Percentiles rank a stretch among this genome's conserved stretches.
phyloP scores from a whole-genome alignment of 2,113 vertebrate genomes.

The Clinocottus analis region DNA sequence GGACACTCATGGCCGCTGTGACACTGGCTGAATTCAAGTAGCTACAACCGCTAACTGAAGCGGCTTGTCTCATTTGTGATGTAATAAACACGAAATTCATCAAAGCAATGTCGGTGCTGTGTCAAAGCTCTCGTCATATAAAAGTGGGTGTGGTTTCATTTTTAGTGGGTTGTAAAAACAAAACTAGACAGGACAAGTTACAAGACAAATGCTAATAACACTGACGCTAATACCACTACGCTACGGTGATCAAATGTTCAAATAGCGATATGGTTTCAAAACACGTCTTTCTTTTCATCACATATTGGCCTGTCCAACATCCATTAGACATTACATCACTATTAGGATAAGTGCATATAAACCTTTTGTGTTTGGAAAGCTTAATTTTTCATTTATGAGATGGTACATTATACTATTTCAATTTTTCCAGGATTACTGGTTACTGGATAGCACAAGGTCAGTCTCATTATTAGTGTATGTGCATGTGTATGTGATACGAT shows the following conservation, averaged over 20 bases:
- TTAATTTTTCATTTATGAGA: slow-evolving; percentile 23
- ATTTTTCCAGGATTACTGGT: too few relatives aligned
- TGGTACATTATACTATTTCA: background rate
- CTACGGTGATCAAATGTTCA: background rate
- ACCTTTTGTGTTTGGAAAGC: slow-evolving; percentile 8
- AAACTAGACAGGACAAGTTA: background rate
- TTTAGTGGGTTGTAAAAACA: background rate
- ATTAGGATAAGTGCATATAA: background rate
- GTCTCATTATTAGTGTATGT: slow-evolving; percentile 16
- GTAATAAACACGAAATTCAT: too few relatives aligned
- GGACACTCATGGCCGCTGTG: too few relatives aligned
- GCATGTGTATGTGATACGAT: slow-evolving; percentile 6
- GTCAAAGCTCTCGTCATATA: background rate
- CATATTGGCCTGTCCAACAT: background rate
- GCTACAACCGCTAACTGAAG: too few relatives aligned
- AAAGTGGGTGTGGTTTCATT: background rate
- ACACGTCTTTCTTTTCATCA: background rate
- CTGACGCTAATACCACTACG: background rate
- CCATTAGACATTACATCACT: slow-evolving; percentile 15
- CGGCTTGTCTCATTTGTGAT: too few relatives aligned
- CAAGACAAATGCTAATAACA: background rate
- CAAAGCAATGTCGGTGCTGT: background rate
- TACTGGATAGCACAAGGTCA: slow-evolving; percentile 8
- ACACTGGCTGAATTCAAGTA: too few relatives aligned
- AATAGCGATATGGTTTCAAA: background rate